Evolutionary conservation across 2,888 invertebrate species (phyloP), one percentile per base, ranked within the genome.

Genomic region (Microdon myrmicae): DNA sequence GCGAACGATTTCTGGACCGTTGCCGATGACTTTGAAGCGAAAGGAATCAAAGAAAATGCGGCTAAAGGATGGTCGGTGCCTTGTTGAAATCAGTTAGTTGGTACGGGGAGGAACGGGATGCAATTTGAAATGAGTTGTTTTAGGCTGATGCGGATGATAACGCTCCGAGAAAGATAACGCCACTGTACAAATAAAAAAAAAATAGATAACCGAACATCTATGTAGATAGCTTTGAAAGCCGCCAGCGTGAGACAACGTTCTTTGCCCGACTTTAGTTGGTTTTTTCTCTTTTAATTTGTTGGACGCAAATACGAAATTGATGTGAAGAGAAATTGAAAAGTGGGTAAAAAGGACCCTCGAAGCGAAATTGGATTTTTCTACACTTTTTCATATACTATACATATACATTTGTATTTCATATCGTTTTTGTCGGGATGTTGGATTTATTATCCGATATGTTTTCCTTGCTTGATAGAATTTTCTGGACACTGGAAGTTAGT

Each of bases 1-100:
- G 67, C 60, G 67, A 60, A 67, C 59, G 60, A 67, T 67, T 67
- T 67, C 67, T 67, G 67, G 67, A 67, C 67, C 60, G 67, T 55
- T 67, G 67, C 67, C 67, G 67, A 60, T 67, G 60, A 67, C 60
- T 67, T 67, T 67, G 41, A 47, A 55, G 54, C 54, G 48, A 54
- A 45, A 48, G 47, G 59, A 48, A 48, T 66, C 58, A 59, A 66
- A 66, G 59, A 66, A 66, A 64, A 64, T 64, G 58, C 58, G 64
- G 64, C 64, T 58, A 47, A 58, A 53, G 58, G 64, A 58, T n/a
- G n/a, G n/a, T n/a, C n/a, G n/a, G n/a, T n/a, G n/a, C n/a, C n/a
- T n/a, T n/a, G n/a, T n/a, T n/a, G n/a, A n/a, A n/a, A n/a, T n/a
- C n/a, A n/a, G n/a, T n/a, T n/a, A n/a, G n/a, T n/a, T n/a, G n/a